Evolutionary conservation across 1,140 invertebrate species (phyloP), one percentile per base, ranked within the genome.

Genomic region (Sinonovacula constricta): DNA sequence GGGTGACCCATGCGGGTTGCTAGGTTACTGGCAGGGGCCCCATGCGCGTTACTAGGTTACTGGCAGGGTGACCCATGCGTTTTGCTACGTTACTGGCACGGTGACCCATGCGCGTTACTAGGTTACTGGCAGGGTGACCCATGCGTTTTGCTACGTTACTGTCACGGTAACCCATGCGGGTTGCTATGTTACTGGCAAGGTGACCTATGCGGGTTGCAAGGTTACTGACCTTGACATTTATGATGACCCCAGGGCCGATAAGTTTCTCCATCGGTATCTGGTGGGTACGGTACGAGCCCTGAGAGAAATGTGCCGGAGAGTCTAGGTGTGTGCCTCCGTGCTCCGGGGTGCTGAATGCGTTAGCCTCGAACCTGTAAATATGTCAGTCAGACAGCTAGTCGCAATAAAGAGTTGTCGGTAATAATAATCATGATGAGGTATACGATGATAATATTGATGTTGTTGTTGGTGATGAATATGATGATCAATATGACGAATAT

Each of bases 301-400:
- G 2, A 12, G 14, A 22, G 39, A 75, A 70, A 45, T 83, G 81
- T 14, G 30, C 62, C 1, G 81, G 81, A 15, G 81, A 68, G 51
- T 83, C 79, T 0, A 83, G 24, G 45, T 95, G 94, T 0, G 94
- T 95, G 2, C 94, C 94, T 5, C 91, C 92, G 85, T 95, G 94
- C 81, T 95, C 94, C 33, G 77, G 0, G 91, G 69, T 72, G 12
- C 24, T 14, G 26, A 72, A 60, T 14, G 12, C 15, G 34, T 72
- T 72, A 5, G 56, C 39, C 28, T 72, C 69, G 18, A 45, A 62
- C 69, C 69, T 72, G 15, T 4, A 56, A 14, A 36, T 10, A 28
- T n/a, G 7, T 49, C 45, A 49, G n/a, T 49, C 45, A 49, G 10
- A 49, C 10, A n/a, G n/a, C n/a, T n/a, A 10, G n/a, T 49, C 45